These are phyloP conservation scores for Perdix hodgsoniae DNA, from an alignment of 2,797 vertebrate species.

Conservation along the genomic window DNA sequence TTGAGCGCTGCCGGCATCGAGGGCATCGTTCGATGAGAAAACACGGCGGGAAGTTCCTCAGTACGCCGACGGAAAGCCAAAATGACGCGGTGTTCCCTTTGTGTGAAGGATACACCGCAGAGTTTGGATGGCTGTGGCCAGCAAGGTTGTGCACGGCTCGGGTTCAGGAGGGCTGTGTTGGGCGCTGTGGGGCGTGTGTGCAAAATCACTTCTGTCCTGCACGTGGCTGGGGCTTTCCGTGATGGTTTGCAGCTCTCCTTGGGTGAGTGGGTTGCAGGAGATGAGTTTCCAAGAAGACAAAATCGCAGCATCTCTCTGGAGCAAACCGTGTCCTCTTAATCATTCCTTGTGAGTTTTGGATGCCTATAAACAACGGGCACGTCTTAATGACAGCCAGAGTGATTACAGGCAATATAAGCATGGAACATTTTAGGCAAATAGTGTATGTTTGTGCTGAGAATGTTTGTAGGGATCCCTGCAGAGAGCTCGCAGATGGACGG, in stretches of 20 bases:
- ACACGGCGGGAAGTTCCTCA: not conserved
- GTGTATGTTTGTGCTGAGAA: fast-evolving
- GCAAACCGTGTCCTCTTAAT: not conserved
- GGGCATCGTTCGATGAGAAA: fast-evolving
- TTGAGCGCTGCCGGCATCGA: fast-evolving
- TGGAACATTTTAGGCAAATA: not conserved
- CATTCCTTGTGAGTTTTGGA: not conserved
- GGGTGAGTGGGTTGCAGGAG: fast-evolving
- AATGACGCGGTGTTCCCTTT: not conserved
- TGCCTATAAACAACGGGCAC: not conserved
- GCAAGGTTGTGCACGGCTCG: fast-evolving
- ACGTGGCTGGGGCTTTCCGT: fast-evolving
- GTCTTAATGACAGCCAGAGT: not conserved
- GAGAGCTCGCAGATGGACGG: fast-evolving
- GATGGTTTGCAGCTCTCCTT: fast-evolving
- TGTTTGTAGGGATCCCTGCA: not conserved
- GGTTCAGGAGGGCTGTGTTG: too few relatives aligned
- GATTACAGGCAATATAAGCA: not conserved
- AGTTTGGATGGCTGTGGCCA: fast-evolving
- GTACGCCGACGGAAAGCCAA: not conserved
- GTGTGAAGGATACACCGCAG: fast-evolving
- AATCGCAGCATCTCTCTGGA: not conserved
- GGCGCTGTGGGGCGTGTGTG: fast-evolving
- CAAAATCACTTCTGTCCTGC: not conserved
- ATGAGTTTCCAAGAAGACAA: fast-evolving